phyloP scores from a whole-genome alignment of 2,113 vertebrate species.

The Gorsachius goisagi region DNA sequence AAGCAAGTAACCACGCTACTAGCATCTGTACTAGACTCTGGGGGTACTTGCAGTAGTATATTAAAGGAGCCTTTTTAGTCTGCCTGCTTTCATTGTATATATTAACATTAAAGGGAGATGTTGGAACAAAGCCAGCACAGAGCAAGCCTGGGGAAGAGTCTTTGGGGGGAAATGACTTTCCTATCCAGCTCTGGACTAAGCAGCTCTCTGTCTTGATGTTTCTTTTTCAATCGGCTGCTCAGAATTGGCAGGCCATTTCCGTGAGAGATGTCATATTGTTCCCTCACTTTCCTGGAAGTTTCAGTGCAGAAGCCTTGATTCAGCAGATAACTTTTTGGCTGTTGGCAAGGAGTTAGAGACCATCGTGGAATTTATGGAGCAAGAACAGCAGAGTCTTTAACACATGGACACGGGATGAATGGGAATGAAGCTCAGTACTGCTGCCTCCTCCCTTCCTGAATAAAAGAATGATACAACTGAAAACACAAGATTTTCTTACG shows the following conservation, averaged over 20 bases:
- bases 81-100: not conserved
- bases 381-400: not conserved
- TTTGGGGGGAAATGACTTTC: not conserved
- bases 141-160: not conserved
- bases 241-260: not conserved
- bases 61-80: not conserved
- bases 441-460: not conserved
- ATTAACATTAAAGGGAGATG: not conserved
- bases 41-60: not conserved
- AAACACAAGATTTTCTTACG: not conserved
- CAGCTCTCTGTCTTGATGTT: not conserved
- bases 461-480: not conserved
- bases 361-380: not conserved
- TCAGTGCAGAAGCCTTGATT: slow-evolving; percentile 21
- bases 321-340: slow-evolving; percentile 25
- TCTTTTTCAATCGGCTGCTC: not conserved
- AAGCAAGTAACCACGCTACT: not conserved
- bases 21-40: not conserved
- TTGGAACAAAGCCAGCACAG: not conserved
- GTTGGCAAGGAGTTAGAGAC: not conserved
- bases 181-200: not conserved
- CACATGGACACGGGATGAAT: not conserved
- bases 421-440: not conserved
- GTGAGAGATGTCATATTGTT: not conserved
- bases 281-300: not conserved